Base-by-base conservation (phyloP, 2,797 vertebrate genomes). In the Enteromius afrohamiltoni region DNA sequence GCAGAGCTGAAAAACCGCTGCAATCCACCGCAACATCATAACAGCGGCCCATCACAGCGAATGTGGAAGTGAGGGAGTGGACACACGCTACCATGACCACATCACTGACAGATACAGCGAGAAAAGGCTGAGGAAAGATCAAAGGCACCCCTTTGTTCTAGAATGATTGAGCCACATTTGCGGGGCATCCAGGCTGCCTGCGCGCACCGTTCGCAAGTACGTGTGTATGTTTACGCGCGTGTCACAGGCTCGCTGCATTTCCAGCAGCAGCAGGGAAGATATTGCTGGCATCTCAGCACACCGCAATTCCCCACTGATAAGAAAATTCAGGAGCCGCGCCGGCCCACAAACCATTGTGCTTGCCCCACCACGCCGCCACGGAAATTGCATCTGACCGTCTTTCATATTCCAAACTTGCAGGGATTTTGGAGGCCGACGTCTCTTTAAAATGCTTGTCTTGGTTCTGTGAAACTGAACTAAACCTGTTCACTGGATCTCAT, bases 71-170 rank as follows among this genome's bases (percentile, higher is more conserved):
- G 80, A 67, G 76, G 62, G 58, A 83, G 75, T 60, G 83, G 79
- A 79, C 83, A 70, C 75, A 74, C 26, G 26, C 79, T 74, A 85
- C 76, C 19, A 64, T 77, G 85, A 49, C 21, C 77, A 75, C 82
- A 85, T 85, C 83, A 67, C 67, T 74, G 80, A 86, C 77, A 74
- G 58, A 75, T 77, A 47, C 37, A n/a, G 67, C 17, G 62, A 62
- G 70, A 60, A 31, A 69, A 76, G 65, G 65, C 45, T 73, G 85
- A 75, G 80, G 83, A 82, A 83, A 88, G 84, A 89, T 88, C 88
- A 89, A 89, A 88, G 87, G 64, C 87, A 82, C 86, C 89, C 90
- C 92, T 94, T 94, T 93, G 93, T 94, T 93, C 91, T 90, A 86
- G 84, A 91, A 93, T 91, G 86, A 85, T 88, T 87, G 84, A 81